A percentile compares a stretch with the other conserved stretches of the same genome.
phyloP scores from a whole-genome alignment of 1,140 invertebrate genomes.

The Papilio glaucus region DNA sequence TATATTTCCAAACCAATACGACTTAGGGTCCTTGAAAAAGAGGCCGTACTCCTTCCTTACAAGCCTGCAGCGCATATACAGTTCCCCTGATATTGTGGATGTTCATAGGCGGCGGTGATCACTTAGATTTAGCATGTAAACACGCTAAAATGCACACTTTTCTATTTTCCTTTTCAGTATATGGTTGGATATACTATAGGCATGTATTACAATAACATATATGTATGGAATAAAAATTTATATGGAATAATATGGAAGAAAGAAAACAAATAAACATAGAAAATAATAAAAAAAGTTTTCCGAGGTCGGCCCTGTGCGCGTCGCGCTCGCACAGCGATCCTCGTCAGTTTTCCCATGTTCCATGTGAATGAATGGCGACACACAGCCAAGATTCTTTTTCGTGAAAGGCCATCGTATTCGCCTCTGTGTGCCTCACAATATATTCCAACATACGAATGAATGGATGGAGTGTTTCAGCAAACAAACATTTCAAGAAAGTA shows the following conservation, averaged over 20 bases:
- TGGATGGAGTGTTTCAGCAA: conserved; percentile 34
- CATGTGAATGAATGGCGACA: conserved; percentile 72
- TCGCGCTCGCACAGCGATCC: conserved; percentile 49
- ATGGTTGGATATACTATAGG: no score
- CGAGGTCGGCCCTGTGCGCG: conserved; percentile 57
- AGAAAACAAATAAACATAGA: background rate
- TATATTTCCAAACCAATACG: no score
- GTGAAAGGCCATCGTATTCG: conserved; percentile 68
- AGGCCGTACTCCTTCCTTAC: no score
- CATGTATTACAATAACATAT: no score
- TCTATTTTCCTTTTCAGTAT: no score
- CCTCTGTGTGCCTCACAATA: conserved; percentile 52
- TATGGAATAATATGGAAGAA: background rate
- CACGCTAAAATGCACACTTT: no score
- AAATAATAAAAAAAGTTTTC: conserved; percentile 22
- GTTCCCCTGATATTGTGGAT: no score
- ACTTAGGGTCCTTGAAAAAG: no score
- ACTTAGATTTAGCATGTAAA: no score
- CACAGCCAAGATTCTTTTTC: conserved; percentile 66
- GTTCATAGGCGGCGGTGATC: no score
- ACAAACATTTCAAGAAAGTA: conserved; percentile 38
- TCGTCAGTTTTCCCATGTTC: conserved; percentile 60
- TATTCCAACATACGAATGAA: conserved; percentile 43
- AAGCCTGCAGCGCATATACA: no score
- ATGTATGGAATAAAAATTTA: no score